Conservation (phyloP, 2,797 vertebrate genomes). For the Karalla daura region DNA sequence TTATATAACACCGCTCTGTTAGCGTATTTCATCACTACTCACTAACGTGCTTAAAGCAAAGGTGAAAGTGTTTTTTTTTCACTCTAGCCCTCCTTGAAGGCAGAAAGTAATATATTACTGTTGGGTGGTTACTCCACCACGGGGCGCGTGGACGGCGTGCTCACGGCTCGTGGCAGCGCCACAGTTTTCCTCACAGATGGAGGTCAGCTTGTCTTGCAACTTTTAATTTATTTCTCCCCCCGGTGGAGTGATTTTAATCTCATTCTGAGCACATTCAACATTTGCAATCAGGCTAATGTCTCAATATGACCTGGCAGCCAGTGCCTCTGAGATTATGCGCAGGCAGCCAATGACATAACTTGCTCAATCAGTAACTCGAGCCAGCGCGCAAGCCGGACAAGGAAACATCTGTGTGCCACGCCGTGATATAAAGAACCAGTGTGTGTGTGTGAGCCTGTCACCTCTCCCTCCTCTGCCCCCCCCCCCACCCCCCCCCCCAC, state of each 20-base stretch:
- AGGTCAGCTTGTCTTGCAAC: constrained; percentile 35
- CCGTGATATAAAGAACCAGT: constrained; percentile 44
- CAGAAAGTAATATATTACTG: no score
- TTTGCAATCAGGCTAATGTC: constrained; percentile 56
- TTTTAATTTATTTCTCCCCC: constrained; percentile 27
- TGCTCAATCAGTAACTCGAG: constrained; percentile 54
- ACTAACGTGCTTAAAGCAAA: no score
- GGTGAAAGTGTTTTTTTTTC: no score
- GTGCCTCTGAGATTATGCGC: constrained; percentile 35
- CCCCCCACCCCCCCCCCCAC: constrained; percentile 7
- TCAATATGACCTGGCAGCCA: constrained; percentile 45
- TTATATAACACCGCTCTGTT: no score
- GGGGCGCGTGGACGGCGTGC: not conserved
- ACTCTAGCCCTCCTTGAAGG: no score
- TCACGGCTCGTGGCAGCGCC: not conserved
- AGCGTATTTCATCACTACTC: no score
- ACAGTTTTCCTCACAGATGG: constrained; percentile 45
- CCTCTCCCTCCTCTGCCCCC: constrained; percentile 9
- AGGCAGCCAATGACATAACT: constrained; percentile 54
- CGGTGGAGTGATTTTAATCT: constrained; percentile 20
- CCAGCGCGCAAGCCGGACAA: constrained; percentile 42
- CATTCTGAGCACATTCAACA: constrained; percentile 21
- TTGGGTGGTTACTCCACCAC: no score
- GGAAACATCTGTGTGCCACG: constrained; percentile 47
- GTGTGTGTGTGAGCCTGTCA: constrained; percentile 36